A percentile compares a stretch with the other conserved stretches of the same genome.
These are phyloP conservation scores for Gobiocypris rarus DNA, from an alignment of 2,113 vertebrate genomes.

Conservation along the genomic window DNA sequence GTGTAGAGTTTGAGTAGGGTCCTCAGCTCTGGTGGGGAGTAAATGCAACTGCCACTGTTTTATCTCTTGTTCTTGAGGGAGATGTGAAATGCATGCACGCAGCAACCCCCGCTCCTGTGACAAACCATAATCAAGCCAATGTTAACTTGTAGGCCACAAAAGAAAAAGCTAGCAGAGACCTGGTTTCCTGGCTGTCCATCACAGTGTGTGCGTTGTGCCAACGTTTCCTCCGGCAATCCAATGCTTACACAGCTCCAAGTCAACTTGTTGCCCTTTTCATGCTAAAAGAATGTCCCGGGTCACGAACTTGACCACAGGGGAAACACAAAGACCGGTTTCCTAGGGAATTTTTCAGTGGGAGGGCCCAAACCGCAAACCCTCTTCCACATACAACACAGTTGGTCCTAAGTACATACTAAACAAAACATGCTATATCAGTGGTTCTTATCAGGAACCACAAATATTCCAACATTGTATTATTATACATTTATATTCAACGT, in stretches of 20 bases:
- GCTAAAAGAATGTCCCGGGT: background rate
- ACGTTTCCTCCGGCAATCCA: background rate
- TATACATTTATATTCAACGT: too few species aligned
- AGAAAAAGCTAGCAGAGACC: constrained; percentile 4
- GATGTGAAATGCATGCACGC: background rate
- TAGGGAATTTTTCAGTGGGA: background rate
- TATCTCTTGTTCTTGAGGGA: constrained; percentile 1
- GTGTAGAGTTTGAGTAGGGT: background rate
- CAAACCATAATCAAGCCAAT: constrained; percentile 24
- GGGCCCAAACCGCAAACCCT: background rate
- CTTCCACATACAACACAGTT: background rate
- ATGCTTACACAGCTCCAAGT: background rate
- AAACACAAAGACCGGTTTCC: background rate
- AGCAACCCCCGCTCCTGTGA: background rate
- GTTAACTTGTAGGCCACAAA: constrained; percentile 9
- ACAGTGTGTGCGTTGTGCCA: background rate
- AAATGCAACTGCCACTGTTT: constrained; percentile 13
- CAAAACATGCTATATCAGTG: background rate
- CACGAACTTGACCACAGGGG: constrained; percentile 2
- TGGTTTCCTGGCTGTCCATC: constrained; percentile 22
- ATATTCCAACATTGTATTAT: too few species aligned
- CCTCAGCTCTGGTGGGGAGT: background rate
- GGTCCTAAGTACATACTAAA: background rate
- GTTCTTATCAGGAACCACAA: too few species aligned
- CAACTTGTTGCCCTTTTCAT: constrained; percentile 16